Evolutionary conservation across 2,113 vertebrate species (phyloP), one percentile per base, ranked within the genome.

Genomic region (Abramis brama): DNA sequence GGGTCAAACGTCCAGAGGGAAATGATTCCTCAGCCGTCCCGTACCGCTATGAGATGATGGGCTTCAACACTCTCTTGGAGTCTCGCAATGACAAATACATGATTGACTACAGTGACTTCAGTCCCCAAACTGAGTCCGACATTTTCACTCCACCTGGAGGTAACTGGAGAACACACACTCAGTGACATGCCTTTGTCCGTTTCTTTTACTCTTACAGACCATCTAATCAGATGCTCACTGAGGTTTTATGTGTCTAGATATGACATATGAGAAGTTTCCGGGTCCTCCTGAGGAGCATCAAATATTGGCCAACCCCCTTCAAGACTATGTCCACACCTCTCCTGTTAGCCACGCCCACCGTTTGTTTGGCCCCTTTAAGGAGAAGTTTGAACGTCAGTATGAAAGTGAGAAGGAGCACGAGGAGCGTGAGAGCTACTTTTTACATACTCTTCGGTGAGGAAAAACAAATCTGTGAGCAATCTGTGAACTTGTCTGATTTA

Each of bases 31-130:
- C 90, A 0, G 66, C 93, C 2, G 81, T 74, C 10, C 94, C 96
- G 0, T 85, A 95, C 76, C 95, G 95, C 78, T 96, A 96, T 0
- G 94, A 96, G 92, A 96, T 95, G 96, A 90, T 86, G 52, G 95
- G 95, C 2, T 96, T 94, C 91, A 96, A 97, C 93, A 94, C 92
- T 1, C 92, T 96, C 77, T 89, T 95, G 90, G 95, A 94, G 0
- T 97, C 95, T 62, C 95, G 95, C 90, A 96, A 96, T 0, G 95
- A 97, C 93, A 96, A 96, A 85, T 95, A 96, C 5, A 89, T 97
- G 84, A 93, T 96, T 27, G 79, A 95, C 89, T 95, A 95, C 94
- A 90, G 78, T 0, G 94, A 94, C 36, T 96, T 96, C 75, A 90
- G 90, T 86, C 78, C 91, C 79, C 83, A 87, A 2, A 93, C 93